Evolutionary conservation across 1,140 invertebrate species (phyloP).

Genomic region (Aphidius ervi): DNA sequence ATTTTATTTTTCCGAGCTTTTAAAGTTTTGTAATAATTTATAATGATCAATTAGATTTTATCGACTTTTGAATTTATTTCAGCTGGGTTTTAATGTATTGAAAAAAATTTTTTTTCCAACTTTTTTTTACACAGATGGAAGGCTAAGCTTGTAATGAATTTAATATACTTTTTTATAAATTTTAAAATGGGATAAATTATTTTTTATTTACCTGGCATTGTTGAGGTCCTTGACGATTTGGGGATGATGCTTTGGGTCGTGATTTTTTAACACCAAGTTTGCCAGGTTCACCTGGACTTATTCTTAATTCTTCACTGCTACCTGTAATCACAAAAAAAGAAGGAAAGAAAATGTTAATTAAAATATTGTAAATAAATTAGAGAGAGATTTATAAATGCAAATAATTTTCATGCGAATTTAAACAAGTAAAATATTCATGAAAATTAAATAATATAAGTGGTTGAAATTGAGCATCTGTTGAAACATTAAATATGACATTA

Average conservation of each 20-base stretch:
- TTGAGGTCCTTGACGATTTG: slow-evolving; percentile 74
- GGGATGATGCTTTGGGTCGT: slow-evolving; percentile 70
- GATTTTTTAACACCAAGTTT: slow-evolving; percentile 62
- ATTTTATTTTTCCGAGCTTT: neutral
- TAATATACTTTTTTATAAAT: too few species aligned
- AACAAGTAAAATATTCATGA: neutral
- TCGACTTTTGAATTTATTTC: too few species aligned
- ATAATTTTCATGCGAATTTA: neutral
- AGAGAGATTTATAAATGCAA: neutral
- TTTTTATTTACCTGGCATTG: slow-evolving; percentile 65
- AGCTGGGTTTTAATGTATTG: too few species aligned
- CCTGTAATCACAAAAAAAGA: slow-evolving; percentile 38
- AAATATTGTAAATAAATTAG: neutral
- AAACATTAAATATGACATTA: too few species aligned
- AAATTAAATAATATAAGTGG: too few species aligned
- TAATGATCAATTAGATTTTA: too few species aligned
- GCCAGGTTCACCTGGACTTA: slow-evolving; percentile 44
- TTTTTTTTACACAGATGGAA: too few species aligned
- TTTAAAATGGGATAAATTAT: neutral
- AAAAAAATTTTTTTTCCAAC: neutral
- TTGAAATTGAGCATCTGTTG: too few species aligned
- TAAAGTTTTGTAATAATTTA: too few species aligned
- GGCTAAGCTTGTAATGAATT: too few species aligned
- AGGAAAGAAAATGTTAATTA: neutral
- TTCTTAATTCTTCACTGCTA: slow-evolving; percentile 51